phyloP scores from a whole-genome alignment of 2,888 invertebrate species.

The Microdon myrmicae region DNA sequence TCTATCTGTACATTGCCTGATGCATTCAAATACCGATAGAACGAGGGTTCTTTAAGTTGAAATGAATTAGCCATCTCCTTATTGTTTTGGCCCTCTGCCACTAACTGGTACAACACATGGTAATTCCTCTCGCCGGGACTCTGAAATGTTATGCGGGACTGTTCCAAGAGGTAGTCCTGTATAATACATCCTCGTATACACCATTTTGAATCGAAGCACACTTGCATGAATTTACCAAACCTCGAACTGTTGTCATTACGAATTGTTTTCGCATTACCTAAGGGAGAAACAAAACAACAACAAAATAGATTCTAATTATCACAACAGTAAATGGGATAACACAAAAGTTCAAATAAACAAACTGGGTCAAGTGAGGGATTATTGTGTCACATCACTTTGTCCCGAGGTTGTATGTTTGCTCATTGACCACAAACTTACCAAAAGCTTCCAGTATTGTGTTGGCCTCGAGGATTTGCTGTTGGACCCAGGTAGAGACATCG shows the following conservation, averaged over 20 bases:
- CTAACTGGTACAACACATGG: conserved; percentile 91
- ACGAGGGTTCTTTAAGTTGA: conserved; percentile 78
- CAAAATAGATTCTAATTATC: background rate
- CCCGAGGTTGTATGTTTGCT: too few species aligned
- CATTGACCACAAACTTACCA: conserved; percentile 70
- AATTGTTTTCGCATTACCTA: conserved; percentile 93
- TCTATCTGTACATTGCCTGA: conserved; percentile 78
- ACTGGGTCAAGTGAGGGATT: too few species aligned
- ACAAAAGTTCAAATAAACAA: background rate
- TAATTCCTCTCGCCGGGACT: conserved; percentile 89
- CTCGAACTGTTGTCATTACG: conserved; percentile 93
- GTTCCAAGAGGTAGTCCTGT: conserved; percentile 89
- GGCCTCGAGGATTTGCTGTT: conserved; percentile 93
- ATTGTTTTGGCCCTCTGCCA: conserved; percentile 85
- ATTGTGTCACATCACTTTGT: conserved; percentile 10
- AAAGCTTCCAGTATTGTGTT: conserved; percentile 94
- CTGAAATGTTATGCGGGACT: conserved; percentile 90
- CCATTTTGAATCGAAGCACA: conserved; percentile 88
- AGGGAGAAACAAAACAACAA: conserved; percentile 56
- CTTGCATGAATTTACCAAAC: conserved; percentile 96
- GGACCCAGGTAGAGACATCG: conserved; percentile 90
- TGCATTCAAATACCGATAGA: conserved; percentile 85
- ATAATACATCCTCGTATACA: conserved; percentile 92
- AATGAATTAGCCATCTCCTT: conserved; percentile 79
- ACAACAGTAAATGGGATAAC: conserved; percentile 7